phyloP scores from a whole-genome alignment of 2,113 vertebrate species.

The Hepsetus odoe region DNA sequence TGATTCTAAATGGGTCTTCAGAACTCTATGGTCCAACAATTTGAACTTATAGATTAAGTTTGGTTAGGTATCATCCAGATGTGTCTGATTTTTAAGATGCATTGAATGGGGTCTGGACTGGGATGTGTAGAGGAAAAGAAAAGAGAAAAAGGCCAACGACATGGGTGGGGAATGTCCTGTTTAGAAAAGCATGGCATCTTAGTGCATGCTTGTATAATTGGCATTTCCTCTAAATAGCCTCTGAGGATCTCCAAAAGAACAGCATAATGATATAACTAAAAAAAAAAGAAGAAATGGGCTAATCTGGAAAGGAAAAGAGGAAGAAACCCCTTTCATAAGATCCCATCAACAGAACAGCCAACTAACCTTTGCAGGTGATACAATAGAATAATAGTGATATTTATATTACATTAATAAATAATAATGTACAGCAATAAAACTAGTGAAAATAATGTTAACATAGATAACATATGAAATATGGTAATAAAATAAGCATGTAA shows the following conservation, averaged over 20 bases:
- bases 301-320: constrained; percentile 17
- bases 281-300: constrained; percentile 9
- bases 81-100: background rate
- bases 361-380: background rate
- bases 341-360: background rate
- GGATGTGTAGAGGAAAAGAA: background rate
- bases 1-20: too few species aligned
- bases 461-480: too few species aligned
- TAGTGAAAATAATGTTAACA: too few species aligned
- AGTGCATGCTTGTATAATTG: constrained; percentile 47
- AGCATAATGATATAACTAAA: constrained; percentile 45
- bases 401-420: too few species aligned
- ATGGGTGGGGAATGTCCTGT: constrained; percentile 64
- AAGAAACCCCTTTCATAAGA: constrained; percentile 6
- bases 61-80: background rate
- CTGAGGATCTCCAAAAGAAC: constrained; percentile 40
- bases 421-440: too few species aligned
- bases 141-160: background rate
- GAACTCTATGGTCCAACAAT: too few species aligned
- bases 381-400: too few species aligned
- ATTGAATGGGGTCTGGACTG: background rate
- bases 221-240: constrained; percentile 58
- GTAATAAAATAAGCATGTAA: too few species aligned
- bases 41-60: too few species aligned
- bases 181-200: constrained; percentile 54